phyloP scores from a whole-genome alignment of 2,113 vertebrate genomes.

The Spermophilus dauricus region DNA sequence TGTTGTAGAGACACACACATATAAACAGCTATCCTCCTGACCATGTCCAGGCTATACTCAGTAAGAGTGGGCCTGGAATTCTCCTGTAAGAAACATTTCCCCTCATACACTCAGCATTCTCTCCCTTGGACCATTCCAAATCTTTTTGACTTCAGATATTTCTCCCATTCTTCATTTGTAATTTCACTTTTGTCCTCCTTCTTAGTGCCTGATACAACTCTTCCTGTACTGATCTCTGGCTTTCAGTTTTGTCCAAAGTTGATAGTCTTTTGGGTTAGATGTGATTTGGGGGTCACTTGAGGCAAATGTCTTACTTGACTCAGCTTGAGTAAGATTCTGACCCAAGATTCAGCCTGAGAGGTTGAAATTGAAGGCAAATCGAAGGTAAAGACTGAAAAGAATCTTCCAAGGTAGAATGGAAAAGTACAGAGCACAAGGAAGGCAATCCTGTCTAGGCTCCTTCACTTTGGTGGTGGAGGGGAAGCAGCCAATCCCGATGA shows the following conservation, averaged over 20 bases:
- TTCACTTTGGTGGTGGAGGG: not conserved
- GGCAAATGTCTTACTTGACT: not conserved
- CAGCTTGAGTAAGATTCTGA: not conserved
- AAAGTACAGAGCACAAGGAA: not conserved
- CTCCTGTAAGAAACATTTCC: not conserved
- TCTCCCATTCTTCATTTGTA: not conserved
- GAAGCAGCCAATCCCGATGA: not conserved
- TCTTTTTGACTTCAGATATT: not conserved
- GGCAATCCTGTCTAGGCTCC: not conserved
- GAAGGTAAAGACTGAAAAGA: not conserved
- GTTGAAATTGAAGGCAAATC: constrained; percentile 1
- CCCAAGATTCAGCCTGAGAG: not conserved
- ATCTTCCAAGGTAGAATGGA: not conserved
- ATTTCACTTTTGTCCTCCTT: not conserved
- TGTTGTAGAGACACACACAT: not conserved
- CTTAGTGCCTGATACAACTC: not conserved
- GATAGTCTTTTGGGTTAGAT: not conserved
- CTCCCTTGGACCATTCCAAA: not conserved
- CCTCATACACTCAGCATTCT: not conserved
- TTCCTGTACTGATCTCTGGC: not conserved
- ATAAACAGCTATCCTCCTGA: not conserved
- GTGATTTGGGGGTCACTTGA: not conserved
- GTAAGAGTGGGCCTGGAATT: not conserved
- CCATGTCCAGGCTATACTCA: not conserved
- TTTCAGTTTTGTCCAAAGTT: not conserved